Conservation (phyloP, 2,797 vertebrate species). For the Brachyalestes nurse region DNA sequence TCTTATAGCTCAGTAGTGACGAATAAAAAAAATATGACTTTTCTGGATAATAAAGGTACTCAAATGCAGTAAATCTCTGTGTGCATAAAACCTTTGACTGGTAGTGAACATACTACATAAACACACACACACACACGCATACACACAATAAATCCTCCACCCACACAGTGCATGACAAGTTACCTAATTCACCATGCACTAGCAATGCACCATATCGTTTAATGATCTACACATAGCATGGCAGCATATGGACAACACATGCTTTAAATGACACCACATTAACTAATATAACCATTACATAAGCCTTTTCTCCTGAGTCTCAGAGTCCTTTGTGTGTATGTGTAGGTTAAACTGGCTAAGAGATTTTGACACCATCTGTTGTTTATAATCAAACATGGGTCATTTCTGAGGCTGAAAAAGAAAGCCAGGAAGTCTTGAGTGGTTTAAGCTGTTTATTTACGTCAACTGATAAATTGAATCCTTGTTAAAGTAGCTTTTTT, state of each 20-base stretch:
- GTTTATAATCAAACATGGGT: background rate
- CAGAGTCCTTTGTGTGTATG: background rate
- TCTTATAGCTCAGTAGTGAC: too few species aligned
- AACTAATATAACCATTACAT: background rate
- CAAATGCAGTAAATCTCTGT: too few species aligned
- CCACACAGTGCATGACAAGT: background rate
- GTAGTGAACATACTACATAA: too few species aligned
- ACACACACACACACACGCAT: too few species aligned
- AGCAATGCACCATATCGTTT: background rate
- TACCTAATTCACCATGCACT: background rate
- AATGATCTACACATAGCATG: background rate
- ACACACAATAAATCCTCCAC: background rate
- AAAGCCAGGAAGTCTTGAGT: slow-evolving; percentile 2
- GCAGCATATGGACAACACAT: slow-evolving; percentile 6
- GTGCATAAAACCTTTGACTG: too few species aligned
- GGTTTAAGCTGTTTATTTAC: background rate
- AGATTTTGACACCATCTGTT: background rate
- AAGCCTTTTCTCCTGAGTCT: background rate
- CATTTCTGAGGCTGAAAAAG: background rate
- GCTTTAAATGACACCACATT: background rate
- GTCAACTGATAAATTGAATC: background rate
- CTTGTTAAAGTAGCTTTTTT: background rate
- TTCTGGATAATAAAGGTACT: too few species aligned
- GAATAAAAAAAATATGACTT: too few species aligned
- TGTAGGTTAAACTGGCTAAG: background rate